Conservation (phyloP, 2,113 vertebrate genomes). For the Coreoperca whiteheadi region DNA sequence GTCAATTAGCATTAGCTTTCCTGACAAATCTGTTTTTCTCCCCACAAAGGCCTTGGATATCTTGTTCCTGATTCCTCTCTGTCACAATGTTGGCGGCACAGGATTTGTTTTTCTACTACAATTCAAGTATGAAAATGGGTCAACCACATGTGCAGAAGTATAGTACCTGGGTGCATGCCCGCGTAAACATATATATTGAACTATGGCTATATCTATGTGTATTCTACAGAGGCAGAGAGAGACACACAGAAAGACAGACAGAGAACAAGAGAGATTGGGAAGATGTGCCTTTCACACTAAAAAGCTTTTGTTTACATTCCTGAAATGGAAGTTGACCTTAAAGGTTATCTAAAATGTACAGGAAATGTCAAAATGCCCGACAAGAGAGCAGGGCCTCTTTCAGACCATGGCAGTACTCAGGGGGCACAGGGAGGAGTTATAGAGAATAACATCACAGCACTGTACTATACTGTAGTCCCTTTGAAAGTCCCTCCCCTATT, state of each 20-base stretch:
- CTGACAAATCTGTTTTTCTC: conserved; percentile 81
- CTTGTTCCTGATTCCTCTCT: conserved; percentile 73
- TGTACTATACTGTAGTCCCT: conserved; percentile 55
- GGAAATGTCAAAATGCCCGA: conserved; percentile 72
- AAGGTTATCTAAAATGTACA: conserved; percentile 75
- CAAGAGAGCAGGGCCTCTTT: conserved; percentile 61
- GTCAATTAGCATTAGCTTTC: conserved; percentile 90
- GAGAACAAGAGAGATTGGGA: neutral
- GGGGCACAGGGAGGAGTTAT: conserved; percentile 49
- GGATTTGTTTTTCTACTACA: conserved; percentile 56
- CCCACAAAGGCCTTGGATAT: conserved; percentile 72
- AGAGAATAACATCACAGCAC: conserved; percentile 55
- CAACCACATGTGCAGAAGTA: conserved; percentile 51
- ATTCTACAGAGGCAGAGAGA: conserved; percentile 31
- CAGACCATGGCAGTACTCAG: conserved; percentile 59
- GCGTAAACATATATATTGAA: conserved; percentile 6
- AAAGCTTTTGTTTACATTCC: conserved; percentile 70
- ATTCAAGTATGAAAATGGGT: conserved; percentile 68
- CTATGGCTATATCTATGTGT: conserved; percentile 5
- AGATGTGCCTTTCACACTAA: conserved; percentile 63
- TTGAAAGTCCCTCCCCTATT: conserved; percentile 73
- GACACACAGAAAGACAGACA: neutral
- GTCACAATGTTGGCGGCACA: conserved; percentile 50
- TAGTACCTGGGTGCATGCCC: conserved; percentile 18
- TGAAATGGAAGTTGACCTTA: conserved; percentile 73